Evolutionary conservation across 2,113 vertebrate genomes (phyloP), one percentile per base, ranked within the genome.

Genomic region (Prionailurus bengalensis): DNA sequence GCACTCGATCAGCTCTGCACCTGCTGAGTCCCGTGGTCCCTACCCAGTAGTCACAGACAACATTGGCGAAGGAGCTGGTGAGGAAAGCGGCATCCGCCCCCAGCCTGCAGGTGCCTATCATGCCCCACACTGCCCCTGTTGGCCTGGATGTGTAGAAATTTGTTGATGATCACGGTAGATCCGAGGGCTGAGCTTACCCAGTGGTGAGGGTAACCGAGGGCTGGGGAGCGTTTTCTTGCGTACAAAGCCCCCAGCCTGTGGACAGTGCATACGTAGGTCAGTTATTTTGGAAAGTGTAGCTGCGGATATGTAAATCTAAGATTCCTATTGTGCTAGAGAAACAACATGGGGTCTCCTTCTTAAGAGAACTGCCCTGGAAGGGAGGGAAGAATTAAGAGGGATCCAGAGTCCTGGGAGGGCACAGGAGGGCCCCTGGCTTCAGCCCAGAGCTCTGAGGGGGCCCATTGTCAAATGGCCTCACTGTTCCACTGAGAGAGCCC

Each of bases 51-150:
- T 31, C 53, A 17, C 63, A 39, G 89, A 53, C 13, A 5, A 36
- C 55, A 79, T 39, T 25, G 53, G 87, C 13, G 61, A 45, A 63
- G 27, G 31, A 55, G 25, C 25, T 25, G 39, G 7, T 21, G 45
- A 63, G 36, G 68, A 19, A 91, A 70, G 29, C 31, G 29, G 73
- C 23, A 1, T 33, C 63, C 0, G 0, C 2, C 74, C 11, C n/a
- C 0, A 36, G 3, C 16, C 45, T 36, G 0, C n/a, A 27, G 23
- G 63, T 63, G 48, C 15, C 39, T 0, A 0, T 27, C 2, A 2
- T 33, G 17, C 31, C 45, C 19, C 71, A 68, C 1, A 27, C 68
- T 85, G 89, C 45, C 14, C 31, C 0, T 19, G 58, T 25, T 25
- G 15, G 16, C 45, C 84, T n/a, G 25, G 63, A 55, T 5, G 1